phyloP scores from a whole-genome alignment of 2,113 vertebrate genomes.

The Boulengeromyrus knoepffleri region DNA sequence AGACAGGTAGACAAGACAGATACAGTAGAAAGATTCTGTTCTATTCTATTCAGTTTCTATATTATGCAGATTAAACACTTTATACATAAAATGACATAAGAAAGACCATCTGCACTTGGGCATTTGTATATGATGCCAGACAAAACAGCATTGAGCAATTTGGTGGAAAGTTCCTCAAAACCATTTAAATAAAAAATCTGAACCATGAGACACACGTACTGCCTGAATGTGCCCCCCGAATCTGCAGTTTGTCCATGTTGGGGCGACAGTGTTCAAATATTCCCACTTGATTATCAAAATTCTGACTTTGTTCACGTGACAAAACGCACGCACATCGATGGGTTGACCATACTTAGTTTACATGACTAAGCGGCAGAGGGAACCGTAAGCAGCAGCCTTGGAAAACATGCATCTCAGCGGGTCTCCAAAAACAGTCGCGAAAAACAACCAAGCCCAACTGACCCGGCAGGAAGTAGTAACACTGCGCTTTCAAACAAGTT shows the following conservation, averaged over 20 bases:
- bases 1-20: not conserved
- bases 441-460: not conserved
- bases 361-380: not conserved
- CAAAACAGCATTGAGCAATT: not conserved
- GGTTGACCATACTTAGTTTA: not conserved
- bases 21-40: not conserved
- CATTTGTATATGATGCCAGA: not conserved
- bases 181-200: not conserved
- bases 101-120: not conserved
- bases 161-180: not conserved
- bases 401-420: not conserved
- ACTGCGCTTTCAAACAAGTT: not conserved
- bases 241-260: not conserved
- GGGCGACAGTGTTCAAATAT: not conserved
- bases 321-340: not conserved
- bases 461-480: not conserved
- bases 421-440: no score
- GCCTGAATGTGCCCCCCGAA: not conserved
- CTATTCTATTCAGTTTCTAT: not conserved
- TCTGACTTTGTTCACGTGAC: not conserved
- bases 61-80: not conserved
- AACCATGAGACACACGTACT: not conserved
- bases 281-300: not conserved
- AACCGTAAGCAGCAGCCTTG: not conserved
- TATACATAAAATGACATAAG: not conserved